Conservation (phyloP, 2,797 vertebrate species). For the Dermochelys coriacea region DNA sequence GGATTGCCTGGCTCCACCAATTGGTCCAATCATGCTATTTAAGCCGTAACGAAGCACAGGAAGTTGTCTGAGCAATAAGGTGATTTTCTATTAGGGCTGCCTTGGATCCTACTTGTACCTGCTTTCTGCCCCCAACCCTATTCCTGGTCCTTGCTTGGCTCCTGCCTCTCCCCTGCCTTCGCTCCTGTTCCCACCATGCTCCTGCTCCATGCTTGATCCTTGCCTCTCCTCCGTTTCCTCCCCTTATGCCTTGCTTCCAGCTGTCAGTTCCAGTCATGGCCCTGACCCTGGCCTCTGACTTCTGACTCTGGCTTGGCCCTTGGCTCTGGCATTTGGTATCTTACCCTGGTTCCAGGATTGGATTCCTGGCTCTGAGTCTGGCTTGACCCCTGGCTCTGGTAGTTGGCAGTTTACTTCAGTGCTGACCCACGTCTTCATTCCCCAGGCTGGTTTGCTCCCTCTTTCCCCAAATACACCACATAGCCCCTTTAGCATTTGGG, state of each 20-base stretch:
- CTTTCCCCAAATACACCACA: not conserved
- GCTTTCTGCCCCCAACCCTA: not conserved
- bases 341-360: not conserved
- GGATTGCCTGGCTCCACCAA: not conserved
- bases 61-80: not conserved
- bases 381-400: not conserved
- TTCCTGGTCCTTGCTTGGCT: not conserved
- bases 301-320: not conserved
- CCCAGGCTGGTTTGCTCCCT: not conserved
- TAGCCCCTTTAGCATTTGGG: not conserved
- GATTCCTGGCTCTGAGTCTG: not conserved
- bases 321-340: not conserved
- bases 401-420: not conserved
- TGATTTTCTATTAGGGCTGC: not conserved
- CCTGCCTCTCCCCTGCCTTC: no score
- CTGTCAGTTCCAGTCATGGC: not conserved
- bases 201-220: not conserved
- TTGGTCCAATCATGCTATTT: not conserved
- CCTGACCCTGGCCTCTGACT: not conserved
- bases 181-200: not conserved
- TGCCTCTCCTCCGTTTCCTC: not conserved
- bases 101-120: not conserved
- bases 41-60: not conserved
- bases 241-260: not conserved
- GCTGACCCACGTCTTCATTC: not conserved